Base-by-base conservation (phyloP, 1,140 invertebrate species). In the Megalonaias nervosa region DNA sequence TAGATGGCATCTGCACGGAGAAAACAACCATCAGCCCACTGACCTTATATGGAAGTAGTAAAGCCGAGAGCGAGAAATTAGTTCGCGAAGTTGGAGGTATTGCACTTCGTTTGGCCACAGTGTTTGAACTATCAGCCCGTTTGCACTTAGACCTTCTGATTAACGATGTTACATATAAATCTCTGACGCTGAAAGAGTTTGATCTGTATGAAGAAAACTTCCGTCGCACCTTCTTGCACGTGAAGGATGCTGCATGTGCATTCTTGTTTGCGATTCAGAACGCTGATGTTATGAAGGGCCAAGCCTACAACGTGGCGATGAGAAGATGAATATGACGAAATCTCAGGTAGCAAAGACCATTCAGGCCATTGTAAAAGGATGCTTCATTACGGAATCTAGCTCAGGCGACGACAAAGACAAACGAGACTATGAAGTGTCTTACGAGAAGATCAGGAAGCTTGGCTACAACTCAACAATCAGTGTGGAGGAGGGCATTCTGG, bases 81-180 rank as follows among this genome's bases (percentile, higher is more conserved):
- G 1, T 31, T 4, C 26, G 2, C 4, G 26, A 31, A 31, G 26
- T 2, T 31, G 26, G 26, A 31, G 26, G 26, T 4, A 31, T 86
- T 13, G 86, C 82, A 17, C 80, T 88, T 0, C 71, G 87, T 19
- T 71, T 88, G 15, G 87, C 87, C 23, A 88, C 87, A n/a, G 85
- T 87, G 23, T 88, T 88, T 75, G 87, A 86, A 14, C 77, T 87
- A 9, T 85, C 87, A 5, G 84, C 87, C n/a, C 75, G 87, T 65
- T 79, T 88, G 23, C 77, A 86, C 1, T 74, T 88, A 55, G 87
- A 88, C 74, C 74, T 88, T 16, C 81, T 88, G 3, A 86, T 88
- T 58, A 88, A 88, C 62, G 87, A 88, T 68, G 75, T 88, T 15
- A 86, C 86, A 38, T 82, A 85, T 77, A 88, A 85, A 77, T 86